Percentiles rank a stretch among this genome's conserved stretches.
These are phyloP conservation scores for Heliconius cydno DNA, from an alignment of 2,888 invertebrate species.

Conservation along the genomic window DNA sequence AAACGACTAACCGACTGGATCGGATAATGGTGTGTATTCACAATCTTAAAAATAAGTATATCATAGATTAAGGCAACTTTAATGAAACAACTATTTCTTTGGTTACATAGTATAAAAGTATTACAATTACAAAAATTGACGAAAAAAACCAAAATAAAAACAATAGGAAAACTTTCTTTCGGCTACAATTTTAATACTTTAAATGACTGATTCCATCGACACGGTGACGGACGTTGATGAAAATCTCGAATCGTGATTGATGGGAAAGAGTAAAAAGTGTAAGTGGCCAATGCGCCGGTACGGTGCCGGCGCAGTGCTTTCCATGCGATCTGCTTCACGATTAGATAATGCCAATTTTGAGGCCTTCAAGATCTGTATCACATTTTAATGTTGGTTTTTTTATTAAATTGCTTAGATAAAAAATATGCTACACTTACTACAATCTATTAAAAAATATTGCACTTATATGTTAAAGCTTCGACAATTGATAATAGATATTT, in stretches of 20 bases:
- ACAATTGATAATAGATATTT: background rate
- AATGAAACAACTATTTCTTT: background rate
- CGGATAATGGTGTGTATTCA: conserved; percentile 58
- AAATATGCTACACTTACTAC: too few species aligned
- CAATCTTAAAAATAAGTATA: background rate
- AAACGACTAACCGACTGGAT: conserved; percentile 37
- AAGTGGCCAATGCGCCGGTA: conserved; percentile 23
- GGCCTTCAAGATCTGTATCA: conserved; percentile 38
- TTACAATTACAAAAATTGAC: background rate
- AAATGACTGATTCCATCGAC: conserved; percentile 15
- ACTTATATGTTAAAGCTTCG: background rate
- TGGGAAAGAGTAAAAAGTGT: conserved; percentile 46
- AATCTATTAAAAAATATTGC: background rate
- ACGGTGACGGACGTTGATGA: conserved; percentile 17
- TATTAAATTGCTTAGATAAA: conserved; percentile 1
- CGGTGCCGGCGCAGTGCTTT: conserved; percentile 39
- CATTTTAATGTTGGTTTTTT: conserved; percentile 29
- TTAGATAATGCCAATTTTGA: conserved; percentile 51
- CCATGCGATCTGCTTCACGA: conserved; percentile 44
- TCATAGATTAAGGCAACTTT: background rate
- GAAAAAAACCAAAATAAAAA: background rate
- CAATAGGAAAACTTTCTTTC: background rate
- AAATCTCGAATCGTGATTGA: too few species aligned
- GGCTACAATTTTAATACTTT: background rate
- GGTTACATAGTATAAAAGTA: background rate